phyloP scores from a whole-genome alignment of 2,888 invertebrate genomes.

The Oligia fasciuncula region DNA sequence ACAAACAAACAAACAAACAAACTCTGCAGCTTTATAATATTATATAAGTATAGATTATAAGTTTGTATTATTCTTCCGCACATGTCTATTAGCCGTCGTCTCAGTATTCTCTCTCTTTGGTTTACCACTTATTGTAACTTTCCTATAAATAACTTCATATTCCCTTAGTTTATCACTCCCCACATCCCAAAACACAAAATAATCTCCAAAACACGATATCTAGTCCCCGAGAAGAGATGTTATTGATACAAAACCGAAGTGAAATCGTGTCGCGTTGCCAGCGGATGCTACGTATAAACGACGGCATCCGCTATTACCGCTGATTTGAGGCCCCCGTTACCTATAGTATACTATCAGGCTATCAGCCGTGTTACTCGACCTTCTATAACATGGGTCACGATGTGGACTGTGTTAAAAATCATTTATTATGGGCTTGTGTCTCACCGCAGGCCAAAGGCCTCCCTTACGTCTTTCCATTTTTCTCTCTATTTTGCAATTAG shows the following conservation, averaged over 20 bases:
- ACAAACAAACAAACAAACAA: too few species aligned
- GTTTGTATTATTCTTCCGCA: not conserved
- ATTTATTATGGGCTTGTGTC: not conserved
- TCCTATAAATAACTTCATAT: not conserved
- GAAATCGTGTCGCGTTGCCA: slow-evolving; percentile 60
- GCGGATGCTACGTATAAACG: slow-evolving; percentile 66
- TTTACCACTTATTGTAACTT: not conserved
- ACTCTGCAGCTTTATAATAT: too few species aligned
- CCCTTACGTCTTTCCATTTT: not conserved
- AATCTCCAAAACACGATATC: slow-evolving; percentile 22
- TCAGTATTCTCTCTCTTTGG: not conserved
- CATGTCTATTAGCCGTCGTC: too few species aligned
- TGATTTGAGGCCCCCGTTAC: slow-evolving; percentile 69
- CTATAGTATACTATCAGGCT: slow-evolving; percentile 42
- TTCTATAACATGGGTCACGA: slow-evolving; percentile 50
- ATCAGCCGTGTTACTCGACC: slow-evolving; percentile 51
- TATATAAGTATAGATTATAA: too few species aligned
- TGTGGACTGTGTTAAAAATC: not conserved
- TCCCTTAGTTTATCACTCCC: not conserved
- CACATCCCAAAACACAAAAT: not conserved
- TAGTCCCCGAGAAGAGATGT: slow-evolving; percentile 38
- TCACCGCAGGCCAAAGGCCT: not conserved
- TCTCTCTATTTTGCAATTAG: not conserved
- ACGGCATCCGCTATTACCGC: slow-evolving; percentile 65
- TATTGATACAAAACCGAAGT: slow-evolving; percentile 64